Evolutionary conservation across 2,888 invertebrate species (phyloP), one percentile per base, ranked within the genome.

Genomic region (Seira musarum): DNA sequence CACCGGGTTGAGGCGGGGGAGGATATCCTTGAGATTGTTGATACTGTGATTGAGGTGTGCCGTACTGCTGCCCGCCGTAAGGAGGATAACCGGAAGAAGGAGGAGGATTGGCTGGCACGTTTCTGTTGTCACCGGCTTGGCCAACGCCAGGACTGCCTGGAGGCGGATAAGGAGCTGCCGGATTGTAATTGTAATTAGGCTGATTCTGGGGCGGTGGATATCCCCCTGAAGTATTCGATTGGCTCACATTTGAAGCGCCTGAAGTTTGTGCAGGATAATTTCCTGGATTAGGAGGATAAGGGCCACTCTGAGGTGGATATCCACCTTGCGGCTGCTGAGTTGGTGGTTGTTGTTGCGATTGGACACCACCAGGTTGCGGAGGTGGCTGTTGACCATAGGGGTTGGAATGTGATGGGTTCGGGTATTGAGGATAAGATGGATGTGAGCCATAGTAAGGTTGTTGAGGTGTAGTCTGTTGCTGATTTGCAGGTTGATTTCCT

Each of bases 151-250:
- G 78, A 75, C 79, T 80, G 65, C 70, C 76, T 21, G 84, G 79
- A 8, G 85, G 93, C 73, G 93, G 93, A 15, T 93, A 93, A 89
- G 93, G 93, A 40, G 90, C 90, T 35, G 89, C 88, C 19, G 89
- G 88, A 67, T 81, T 83, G 76, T 84, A 84, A 21, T 77, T 83
- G 81, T 89, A 90, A 25, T 89, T 89, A 69, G 91, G 91, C 84
- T 90, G 90, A 74, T 91, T 91, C 87, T 93, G 93, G 70, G 93
- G 93, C 53, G 83, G 79, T 10, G 85, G 84, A 57, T 85, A 85
- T 10, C 83, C 81, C 40, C 81, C 79, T 40, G 77, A 80, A 72
- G 84, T 77, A 60, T 75, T 80, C n/a, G 81, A 68, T 67, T 84
- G 84, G 53, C 63, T 83, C 49, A 84, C 78, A 75, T 67, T 71